Base-by-base conservation (phyloP, 2,113 vertebrate species). In the Dunckerocampus dactyliophorus region DNA sequence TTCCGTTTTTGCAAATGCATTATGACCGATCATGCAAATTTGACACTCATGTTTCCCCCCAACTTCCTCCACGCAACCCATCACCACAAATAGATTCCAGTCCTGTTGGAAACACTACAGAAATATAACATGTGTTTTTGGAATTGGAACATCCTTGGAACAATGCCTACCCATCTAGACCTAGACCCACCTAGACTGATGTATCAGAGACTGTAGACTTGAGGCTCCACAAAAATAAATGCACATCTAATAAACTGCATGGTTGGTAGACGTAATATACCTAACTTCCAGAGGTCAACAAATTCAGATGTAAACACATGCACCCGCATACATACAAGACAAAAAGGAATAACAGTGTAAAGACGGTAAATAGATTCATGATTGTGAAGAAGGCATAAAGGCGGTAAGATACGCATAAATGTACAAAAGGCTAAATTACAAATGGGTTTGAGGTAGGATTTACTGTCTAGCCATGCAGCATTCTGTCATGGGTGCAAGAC, bases 401-500 rank as follows among this genome's bases (percentile, higher is more conserved):
- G 39, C 13, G 39, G 39, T 12, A 47, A 37, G 45, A 11, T 24
- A 47, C 17, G 42, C 17, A 11, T 19, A 24, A 62, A 72, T 46
- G 31, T 61, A 65, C n/a, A 28, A 6, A 43, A 60, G 47, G 62
- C 49, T 24, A 61, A 69, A 77, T 58, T 17, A 73, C 81, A 81
- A 81, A 69, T 58, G 21, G 64, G 49, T 59, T 70, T 56, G 42
- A 63, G 57, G 54, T 60, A 72, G 53, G 72, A 84, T 86, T 87
- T 80, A 82, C 64, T 50, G 50, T 80, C 71, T 75, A 60, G 80
- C 67, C 75, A 69, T 72, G 75, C 76, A 78, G 67, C 47, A 77
- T 72, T 71, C 65, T 65, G 60, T 67, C 59, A 63, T 28, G 47
- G 58, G 47, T 71, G 50, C 63, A 54, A 58, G 57, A 71, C 69